Conservation (phyloP, 2,113 vertebrate species). For the Castor canadensis region DNA sequence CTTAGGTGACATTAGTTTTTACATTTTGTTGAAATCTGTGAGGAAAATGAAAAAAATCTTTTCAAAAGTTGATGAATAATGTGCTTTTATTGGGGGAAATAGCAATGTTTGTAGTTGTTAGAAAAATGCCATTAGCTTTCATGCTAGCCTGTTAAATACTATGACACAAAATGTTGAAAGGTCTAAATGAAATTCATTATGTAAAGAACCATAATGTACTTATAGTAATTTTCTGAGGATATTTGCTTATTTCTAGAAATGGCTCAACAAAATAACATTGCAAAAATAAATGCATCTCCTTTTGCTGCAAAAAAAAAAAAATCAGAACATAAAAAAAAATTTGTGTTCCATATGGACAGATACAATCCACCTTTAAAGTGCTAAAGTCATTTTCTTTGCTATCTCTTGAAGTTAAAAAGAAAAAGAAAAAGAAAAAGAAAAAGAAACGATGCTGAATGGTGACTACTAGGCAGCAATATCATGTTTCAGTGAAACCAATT, state of each 20-base stretch:
- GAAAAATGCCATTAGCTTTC: slow-evolving; percentile 70
- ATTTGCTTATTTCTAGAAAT: slow-evolving; percentile 59
- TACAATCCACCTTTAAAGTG: not conserved
- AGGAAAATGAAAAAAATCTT: slow-evolving; percentile 4
- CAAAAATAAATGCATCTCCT: not conserved
- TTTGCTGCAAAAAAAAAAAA: not conserved
- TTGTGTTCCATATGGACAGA: not conserved
- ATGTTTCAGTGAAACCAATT: not conserved
- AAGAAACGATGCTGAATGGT: no score
- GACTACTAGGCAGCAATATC: not conserved
- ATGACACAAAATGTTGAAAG: slow-evolving; percentile 54
- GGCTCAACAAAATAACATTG: slow-evolving; percentile 9
- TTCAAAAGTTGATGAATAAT: slow-evolving; percentile 61
- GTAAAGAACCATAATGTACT: slow-evolving; percentile 51
- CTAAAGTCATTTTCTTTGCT: not conserved
- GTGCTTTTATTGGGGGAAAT: slow-evolving; percentile 47
- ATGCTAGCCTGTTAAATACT: slow-evolving; percentile 63
- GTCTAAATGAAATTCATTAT: slow-evolving; percentile 72
- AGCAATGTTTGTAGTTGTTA: slow-evolving; percentile 54
- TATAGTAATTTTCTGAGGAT: slow-evolving; percentile 53
- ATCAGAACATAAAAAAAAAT: no score
- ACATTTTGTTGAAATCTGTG: slow-evolving; percentile 20
- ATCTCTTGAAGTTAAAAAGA: not conserved
- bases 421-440: not conserved
- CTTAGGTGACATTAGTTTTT: slow-evolving; percentile 18